phyloP scores from a whole-genome alignment of 53 echinoderm and acorn worm genomes.

The Echinometra lucunter region DNA sequence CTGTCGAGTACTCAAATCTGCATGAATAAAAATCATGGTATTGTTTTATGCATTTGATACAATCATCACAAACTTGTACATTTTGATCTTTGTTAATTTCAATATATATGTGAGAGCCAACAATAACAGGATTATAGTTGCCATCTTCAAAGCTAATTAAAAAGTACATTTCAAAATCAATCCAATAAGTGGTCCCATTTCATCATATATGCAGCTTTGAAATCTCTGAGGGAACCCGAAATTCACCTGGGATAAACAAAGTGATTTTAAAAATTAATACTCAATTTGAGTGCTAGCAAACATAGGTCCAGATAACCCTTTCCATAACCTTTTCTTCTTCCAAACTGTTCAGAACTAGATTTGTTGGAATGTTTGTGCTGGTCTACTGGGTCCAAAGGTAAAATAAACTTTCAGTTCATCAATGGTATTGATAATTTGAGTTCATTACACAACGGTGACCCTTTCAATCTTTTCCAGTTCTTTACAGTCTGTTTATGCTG shows the following conservation, averaged over 20 bases:
- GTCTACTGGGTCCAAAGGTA: background rate
- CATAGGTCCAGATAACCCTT: background rate
- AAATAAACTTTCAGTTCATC: background rate
- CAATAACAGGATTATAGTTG: background rate
- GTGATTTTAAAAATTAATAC: background rate
- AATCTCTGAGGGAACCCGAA: background rate
- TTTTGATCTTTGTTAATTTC: background rate
- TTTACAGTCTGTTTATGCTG: background rate
- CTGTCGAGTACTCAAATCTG: background rate
- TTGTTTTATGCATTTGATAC: background rate
- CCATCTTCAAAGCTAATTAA: background rate
- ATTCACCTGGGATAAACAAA: background rate
- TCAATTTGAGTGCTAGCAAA: background rate
- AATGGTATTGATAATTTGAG: background rate
- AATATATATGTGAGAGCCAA: background rate
- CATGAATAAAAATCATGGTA: background rate
- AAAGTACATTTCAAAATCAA: background rate
- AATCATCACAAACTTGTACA: background rate
- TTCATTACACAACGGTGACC: background rate
- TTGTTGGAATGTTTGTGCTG: slow-evolving; percentile 43
- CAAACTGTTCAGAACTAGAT: background rate
- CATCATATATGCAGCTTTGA: background rate
- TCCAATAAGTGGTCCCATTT: background rate
- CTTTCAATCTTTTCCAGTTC: background rate
- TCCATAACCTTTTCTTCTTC: background rate